Percentiles rank a stretch among this genome's conserved stretches.
Evolutionary conservation across 2,888 invertebrate species (phyloP).

Genomic region (Hedychridium roseum): DNA sequence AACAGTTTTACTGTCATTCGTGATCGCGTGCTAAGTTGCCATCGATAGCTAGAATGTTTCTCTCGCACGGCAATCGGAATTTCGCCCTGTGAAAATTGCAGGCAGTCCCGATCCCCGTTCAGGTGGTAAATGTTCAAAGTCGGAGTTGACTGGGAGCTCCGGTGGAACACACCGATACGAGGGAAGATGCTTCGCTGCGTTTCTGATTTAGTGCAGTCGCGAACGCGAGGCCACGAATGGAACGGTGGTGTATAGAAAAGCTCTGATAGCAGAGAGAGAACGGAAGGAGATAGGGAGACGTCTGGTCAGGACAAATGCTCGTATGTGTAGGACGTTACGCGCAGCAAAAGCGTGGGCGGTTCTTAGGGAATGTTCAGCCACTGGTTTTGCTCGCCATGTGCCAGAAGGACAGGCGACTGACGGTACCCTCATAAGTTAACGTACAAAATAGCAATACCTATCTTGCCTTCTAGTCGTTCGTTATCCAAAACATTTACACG

Average conservation of each 20-base stretch:
- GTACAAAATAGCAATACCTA: too few species aligned
- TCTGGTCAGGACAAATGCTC: too few species aligned
- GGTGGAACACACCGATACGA: constrained; percentile 20
- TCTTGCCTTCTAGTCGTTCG: too few species aligned
- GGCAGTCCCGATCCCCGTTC: constrained; percentile 13
- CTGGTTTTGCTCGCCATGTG: too few species aligned
- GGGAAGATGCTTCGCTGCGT: constrained; percentile 54
- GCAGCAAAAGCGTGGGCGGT: constrained; percentile 8
- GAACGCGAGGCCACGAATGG: constrained; percentile 26
- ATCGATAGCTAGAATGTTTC: too few species aligned
- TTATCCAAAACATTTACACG: too few species aligned
- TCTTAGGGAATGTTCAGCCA: too few species aligned
- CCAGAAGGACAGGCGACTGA: too few species aligned
- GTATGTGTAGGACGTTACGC: constrained; percentile 1
- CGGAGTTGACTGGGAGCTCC: constrained; percentile 37
- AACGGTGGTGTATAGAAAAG: constrained; percentile 28
- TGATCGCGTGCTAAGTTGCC: too few species aligned
- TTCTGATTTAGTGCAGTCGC: constrained; percentile 52
- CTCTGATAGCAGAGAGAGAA: constrained; percentile 21
- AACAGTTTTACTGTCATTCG: too few species aligned
- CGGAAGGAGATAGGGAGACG: constrained; percentile 10
- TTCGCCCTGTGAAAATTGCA: constrained; percentile 20
- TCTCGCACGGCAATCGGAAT: too few species aligned
- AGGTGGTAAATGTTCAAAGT: constrained; percentile 29
- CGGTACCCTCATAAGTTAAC: too few species aligned